Conservation (phyloP, 1,140 invertebrate species). For the Scaptomyza graminum region DNA sequence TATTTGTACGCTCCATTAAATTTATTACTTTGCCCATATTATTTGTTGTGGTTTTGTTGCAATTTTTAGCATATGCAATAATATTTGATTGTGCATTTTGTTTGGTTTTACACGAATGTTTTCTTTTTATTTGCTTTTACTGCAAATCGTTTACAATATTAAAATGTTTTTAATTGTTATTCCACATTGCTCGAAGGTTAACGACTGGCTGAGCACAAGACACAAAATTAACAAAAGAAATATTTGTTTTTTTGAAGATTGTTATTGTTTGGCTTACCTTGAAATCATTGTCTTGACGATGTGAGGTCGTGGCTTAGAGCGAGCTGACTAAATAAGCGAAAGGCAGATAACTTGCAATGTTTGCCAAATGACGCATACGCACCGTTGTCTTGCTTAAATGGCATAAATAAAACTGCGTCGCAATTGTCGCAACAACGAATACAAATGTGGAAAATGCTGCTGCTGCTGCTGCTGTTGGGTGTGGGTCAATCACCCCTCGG, state of each 20-base stretch:
- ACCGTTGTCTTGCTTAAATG: conserved; percentile 18
- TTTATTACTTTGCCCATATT: conserved; percentile 15
- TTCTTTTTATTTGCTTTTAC: conserved; percentile 16
- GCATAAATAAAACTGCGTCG: conserved; percentile 50
- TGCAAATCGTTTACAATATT: conserved; percentile 30
- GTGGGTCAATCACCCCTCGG: conserved; percentile 33
- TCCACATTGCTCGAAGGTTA: conserved; percentile 4
- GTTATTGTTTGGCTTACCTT: conserved; percentile 37
- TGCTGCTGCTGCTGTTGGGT: conserved; percentile 10
- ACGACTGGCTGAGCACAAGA: neutral
- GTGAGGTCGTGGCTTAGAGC: conserved; percentile 12
- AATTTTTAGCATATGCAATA: conserved; percentile 47
- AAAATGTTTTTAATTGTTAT: conserved; percentile 8
- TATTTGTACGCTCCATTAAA: conserved; percentile 59
- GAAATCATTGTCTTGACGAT: conserved; percentile 16
- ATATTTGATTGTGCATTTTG: conserved; percentile 27
- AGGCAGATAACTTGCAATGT: conserved; percentile 6
- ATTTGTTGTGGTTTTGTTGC: conserved; percentile 6
- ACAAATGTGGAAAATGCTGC: too few species aligned
- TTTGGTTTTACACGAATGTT: conserved; percentile 17
- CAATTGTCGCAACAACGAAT: conserved; percentile 46
- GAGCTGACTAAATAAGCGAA: neutral
- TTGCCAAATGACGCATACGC: conserved; percentile 65
- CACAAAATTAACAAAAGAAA: too few species aligned
- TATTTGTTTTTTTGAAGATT: conserved; percentile 20